Evolutionary conservation across 64 coral and sea anemone species (phyloP), one percentile per base, ranked within the genome.

Genomic region (Porites australiensis): DNA sequence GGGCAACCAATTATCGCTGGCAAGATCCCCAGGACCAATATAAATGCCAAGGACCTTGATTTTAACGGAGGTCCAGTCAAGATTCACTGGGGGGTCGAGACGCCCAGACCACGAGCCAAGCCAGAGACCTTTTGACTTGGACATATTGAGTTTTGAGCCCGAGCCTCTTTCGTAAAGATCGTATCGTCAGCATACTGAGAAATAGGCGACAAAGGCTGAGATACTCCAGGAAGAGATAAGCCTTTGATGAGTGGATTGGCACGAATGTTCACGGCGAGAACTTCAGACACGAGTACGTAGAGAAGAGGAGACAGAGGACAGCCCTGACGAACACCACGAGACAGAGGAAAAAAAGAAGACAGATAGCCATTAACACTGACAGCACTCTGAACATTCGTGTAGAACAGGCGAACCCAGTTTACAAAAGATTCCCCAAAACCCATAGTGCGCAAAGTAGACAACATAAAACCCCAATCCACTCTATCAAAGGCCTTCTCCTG

Each of bases 401-500:
- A 90, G 2, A 90, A 90, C 2, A 90, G 4, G 0, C 0, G 0
- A 3, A 90, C 63, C 88, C 88, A 90, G 3, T 7, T 37, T 0
- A 77, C 0, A 44, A 90, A 90, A n/a, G 63, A 80, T 0, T 77
- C 64, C 13, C 88, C 63, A 51, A 81, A 80, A 9, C 77, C 77
- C 77, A 80, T 80, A 9, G 3, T 2, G 5, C 1, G 2, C 0
- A 80, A 13, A 73, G 70, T 73, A 13, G 27, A 37, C 9, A 27
- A 44, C 8, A 73, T 9, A 45, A 73, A 73, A 21, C 27, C 8
- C 70, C 53, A 55, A 20, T 93, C 91, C 0, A 93, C 91, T 0
- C 75, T 15, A 22, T 93, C 91, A 15, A 93, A 93, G 0, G 82
- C 79, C 91, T 87, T 87, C 82, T 87, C 73, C 50, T 89, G 93